Conservation (phyloP, 2,113 vertebrate species). For the Lepus timidus region DNA sequence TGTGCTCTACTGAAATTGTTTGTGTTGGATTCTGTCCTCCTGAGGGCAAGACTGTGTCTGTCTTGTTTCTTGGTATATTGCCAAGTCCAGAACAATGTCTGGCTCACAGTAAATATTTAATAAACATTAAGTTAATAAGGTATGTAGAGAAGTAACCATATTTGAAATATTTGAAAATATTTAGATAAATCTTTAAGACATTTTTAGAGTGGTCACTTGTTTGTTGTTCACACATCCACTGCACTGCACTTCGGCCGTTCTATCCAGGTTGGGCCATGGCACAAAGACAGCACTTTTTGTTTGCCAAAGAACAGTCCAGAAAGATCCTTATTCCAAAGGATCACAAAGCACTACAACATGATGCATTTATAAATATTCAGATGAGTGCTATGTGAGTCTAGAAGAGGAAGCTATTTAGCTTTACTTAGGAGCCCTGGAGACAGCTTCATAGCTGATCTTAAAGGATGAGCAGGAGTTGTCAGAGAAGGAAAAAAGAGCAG, state of each 20-base stretch:
- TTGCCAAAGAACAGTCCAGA: neutral
- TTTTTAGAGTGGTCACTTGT: neutral
- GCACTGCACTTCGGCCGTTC: neutral
- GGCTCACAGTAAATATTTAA: neutral
- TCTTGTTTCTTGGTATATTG: neutral
- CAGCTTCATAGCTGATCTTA: neutral
- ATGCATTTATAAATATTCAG: conserved; percentile 35
- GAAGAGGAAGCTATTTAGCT: neutral
- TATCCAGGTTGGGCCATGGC: neutral
- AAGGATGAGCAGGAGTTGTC: neutral
- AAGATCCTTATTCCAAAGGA: neutral
- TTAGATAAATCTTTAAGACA: conserved; percentile 36
- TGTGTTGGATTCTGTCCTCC: neutral
- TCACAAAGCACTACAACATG: neutral
- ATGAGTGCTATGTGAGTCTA: neutral
- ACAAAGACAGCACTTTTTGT: neutral
- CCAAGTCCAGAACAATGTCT: neutral
- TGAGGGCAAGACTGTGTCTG: conserved; percentile 1
- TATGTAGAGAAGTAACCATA: neutral
- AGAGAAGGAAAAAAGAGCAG: conserved; percentile 9
- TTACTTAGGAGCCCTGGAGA: neutral
- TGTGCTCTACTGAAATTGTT: neutral
- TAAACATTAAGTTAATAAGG: conserved; percentile 13
- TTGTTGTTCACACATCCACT: neutral
- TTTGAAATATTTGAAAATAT: conserved; percentile 41